Evolutionary conservation across 2,797 vertebrate species (phyloP).

Genomic region (Aythya fuligula): DNA sequence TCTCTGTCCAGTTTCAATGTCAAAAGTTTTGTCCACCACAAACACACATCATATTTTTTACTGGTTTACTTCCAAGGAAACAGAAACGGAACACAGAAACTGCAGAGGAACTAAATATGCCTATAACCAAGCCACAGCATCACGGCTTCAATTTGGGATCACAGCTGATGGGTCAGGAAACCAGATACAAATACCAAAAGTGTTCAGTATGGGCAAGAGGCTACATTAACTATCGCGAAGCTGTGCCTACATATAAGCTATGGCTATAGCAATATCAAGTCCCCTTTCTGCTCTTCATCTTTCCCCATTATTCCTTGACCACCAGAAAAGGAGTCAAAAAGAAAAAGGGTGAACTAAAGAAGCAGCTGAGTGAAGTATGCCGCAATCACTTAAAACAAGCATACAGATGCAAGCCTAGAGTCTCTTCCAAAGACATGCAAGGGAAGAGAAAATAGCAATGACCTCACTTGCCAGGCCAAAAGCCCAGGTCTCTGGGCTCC

Average conservation of each 20-base stretch:
- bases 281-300: background rate
- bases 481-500: background rate
- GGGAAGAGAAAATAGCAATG: background rate
- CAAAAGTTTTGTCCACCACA: background rate
- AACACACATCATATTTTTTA: background rate
- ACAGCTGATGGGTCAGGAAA: background rate
- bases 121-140: background rate
- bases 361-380: background rate
- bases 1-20: background rate
- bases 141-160: background rate
- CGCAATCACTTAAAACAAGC: background rate
- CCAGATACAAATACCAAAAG: background rate
- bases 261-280: background rate
- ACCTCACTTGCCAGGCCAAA: background rate
- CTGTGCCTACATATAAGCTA: background rate
- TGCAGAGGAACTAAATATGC: background rate
- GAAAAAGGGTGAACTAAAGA: background rate
- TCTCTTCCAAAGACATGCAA: background rate
- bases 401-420: background rate
- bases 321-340: background rate
- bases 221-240: background rate
- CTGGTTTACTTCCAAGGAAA: background rate
- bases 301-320: background rate
- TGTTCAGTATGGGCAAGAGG: background rate
- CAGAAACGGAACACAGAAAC: background rate